Conservation (phyloP, 2,113 vertebrate genomes). For the Microtus pennsylvanicus region DNA sequence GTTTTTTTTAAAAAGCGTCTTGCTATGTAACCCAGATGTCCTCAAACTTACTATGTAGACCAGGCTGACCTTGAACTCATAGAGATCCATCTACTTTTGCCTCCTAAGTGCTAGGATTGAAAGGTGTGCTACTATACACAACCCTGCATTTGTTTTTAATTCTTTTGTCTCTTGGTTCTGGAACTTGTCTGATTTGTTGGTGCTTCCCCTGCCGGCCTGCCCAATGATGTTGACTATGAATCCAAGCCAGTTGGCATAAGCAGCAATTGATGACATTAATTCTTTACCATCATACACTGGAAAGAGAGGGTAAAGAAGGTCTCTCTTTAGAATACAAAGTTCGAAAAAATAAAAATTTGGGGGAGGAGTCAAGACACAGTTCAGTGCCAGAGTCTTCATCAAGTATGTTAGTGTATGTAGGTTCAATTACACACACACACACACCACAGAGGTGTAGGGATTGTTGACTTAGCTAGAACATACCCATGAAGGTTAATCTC, state of each 20-base stretch:
- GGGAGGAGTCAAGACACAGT: neutral
- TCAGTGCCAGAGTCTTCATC: neutral
- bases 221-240: neutral
- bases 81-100: neutral
- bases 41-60: neutral
- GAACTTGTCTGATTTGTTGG: neutral
- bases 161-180: neutral
- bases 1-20: neutral
- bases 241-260: neutral
- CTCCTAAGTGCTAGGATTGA: too few species aligned
- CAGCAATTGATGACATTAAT: neutral
- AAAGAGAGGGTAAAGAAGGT: neutral
- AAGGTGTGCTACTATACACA: neutral
- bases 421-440: neutral
- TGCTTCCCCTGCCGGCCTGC: neutral
- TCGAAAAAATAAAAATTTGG: neutral
- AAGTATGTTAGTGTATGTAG: neutral
- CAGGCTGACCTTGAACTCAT: neutral
- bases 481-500: neutral
- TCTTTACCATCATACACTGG: neutral
- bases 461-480: neutral
- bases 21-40: neutral
- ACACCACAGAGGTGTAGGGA: too few species aligned
- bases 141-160: neutral
- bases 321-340: neutral